Conservation (phyloP, 2,797 vertebrate species). For the Gorsachius magnificus region DNA sequence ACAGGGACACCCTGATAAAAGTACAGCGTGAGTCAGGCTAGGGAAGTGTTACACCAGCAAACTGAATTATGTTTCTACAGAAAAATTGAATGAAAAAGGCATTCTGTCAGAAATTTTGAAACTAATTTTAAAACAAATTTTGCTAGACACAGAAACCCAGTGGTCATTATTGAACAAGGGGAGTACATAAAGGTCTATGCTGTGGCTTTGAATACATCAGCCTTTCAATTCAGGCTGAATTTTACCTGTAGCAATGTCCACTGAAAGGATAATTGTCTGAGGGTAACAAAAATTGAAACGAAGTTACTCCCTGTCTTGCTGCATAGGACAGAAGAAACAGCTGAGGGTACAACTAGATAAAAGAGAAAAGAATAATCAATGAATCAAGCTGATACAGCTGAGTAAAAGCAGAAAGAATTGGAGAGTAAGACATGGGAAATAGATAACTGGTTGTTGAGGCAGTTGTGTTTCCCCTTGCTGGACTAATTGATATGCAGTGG, state of each 20-base stretch:
- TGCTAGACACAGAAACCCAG: neutral
- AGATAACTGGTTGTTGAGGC: neutral
- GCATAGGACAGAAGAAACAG: constrained; percentile 53
- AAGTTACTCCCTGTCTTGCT: constrained; percentile 55
- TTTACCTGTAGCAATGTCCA: neutral
- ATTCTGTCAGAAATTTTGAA: neutral
- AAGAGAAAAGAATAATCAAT: neutral
- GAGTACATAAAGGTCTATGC: neutral
- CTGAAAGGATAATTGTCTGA: neutral
- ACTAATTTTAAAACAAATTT: neutral
- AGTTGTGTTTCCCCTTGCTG: constrained; percentile 10
- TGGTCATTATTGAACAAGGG: neutral
- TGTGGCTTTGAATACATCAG: neutral
- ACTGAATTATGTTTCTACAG: neutral
- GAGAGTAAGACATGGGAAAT: neutral
- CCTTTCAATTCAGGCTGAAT: neutral
- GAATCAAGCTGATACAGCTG: neutral
- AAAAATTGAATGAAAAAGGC: neutral
- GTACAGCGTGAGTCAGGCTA: neutral
- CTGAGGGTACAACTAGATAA: constrained; percentile 43
- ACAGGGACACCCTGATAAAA: neutral
- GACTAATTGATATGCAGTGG: constrained; percentile 14
- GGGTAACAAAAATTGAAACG: neutral
- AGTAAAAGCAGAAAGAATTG: neutral
- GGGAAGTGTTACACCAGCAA: neutral